These are phyloP conservation scores for Melinaea menophilus DNA, from an alignment of 2,888 invertebrate species.

Conservation along the genomic window DNA sequence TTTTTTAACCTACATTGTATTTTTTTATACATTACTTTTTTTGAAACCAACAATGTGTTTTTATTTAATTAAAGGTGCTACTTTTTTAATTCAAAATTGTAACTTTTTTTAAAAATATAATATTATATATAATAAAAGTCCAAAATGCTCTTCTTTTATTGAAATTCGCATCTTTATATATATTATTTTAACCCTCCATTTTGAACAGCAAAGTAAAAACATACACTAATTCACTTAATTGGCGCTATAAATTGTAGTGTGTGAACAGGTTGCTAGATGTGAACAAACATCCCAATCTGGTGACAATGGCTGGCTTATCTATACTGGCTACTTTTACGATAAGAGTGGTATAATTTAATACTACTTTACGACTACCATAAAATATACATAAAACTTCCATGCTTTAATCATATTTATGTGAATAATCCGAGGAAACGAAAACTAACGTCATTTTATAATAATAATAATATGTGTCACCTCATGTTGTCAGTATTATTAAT, in stretches of 20 bases:
- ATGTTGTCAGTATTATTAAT: not conserved
- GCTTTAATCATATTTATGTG: slow-evolving; percentile 18
- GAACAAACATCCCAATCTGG: slow-evolving; percentile 36
- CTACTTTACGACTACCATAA: slow-evolving; percentile 24
- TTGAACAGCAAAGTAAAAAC: no score
- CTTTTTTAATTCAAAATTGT: no score
- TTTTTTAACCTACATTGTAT: no score
- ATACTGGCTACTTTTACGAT: slow-evolving; percentile 40
- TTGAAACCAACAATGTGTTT: no score
- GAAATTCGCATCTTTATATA: no score
- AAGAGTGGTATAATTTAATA: slow-evolving; percentile 34
- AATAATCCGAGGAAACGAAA: slow-evolving; percentile 11
- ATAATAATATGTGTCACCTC: not conserved
- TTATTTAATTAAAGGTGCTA: no score
- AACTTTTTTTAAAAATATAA: no score
- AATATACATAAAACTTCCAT: slow-evolving; percentile 29
- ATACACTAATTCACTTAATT: not conserved
- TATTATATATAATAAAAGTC: no score
- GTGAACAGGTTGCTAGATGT: slow-evolving; percentile 15
- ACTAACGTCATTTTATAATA: not conserved
- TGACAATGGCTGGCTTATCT: slow-evolving; percentile 37
- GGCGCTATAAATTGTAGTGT: not conserved
- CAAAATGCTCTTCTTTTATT: no score
- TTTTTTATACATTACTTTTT: no score
- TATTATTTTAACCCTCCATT: no score